Conservation (phyloP, 2,888 invertebrate genomes). For the Epistrophella euchroma region DNA sequence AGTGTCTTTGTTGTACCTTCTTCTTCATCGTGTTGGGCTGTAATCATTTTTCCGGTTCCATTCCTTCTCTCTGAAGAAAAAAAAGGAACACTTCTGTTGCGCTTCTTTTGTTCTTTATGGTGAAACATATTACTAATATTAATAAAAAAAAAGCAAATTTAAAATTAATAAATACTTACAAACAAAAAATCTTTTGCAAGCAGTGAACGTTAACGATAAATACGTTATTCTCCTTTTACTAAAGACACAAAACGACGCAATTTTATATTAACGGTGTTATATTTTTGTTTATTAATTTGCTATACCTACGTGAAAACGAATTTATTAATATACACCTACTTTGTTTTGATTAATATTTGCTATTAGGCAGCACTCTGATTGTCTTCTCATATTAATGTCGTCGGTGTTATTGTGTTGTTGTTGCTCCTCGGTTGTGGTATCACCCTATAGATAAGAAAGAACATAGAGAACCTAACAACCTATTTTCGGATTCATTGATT, state of each 20-base stretch:
- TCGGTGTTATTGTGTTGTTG: conserved; percentile 17
- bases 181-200: conserved; percentile 15
- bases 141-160: conserved; percentile 50
- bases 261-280: conserved; percentile 64
- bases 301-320: conserved; percentile 53
- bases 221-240: background rate
- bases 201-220: conserved; percentile 65
- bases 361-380: conserved; percentile 51
- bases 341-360: conserved; percentile 40
- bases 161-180: conserved; percentile 24
- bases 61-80: conserved; percentile 20
- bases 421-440: conserved; percentile 36
- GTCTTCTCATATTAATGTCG: conserved; percentile 45
- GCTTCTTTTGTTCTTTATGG: conserved; percentile 18
- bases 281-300: conserved; percentile 31
- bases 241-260: conserved; percentile 49
- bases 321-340: conserved; percentile 48
- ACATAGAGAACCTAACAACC: conserved; percentile 13
- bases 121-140: conserved; percentile 52
- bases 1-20: conserved; percentile 55
- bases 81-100: conserved; percentile 37
- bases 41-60: conserved; percentile 70
- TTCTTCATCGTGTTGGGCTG: conserved; percentile 34
- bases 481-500: conserved; percentile 51
- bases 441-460: conserved; percentile 52